Evolutionary conservation across 2,113 vertebrate species (phyloP), one percentile per base, ranked within the genome.

Genomic region (Pseudorasbora parva): DNA sequence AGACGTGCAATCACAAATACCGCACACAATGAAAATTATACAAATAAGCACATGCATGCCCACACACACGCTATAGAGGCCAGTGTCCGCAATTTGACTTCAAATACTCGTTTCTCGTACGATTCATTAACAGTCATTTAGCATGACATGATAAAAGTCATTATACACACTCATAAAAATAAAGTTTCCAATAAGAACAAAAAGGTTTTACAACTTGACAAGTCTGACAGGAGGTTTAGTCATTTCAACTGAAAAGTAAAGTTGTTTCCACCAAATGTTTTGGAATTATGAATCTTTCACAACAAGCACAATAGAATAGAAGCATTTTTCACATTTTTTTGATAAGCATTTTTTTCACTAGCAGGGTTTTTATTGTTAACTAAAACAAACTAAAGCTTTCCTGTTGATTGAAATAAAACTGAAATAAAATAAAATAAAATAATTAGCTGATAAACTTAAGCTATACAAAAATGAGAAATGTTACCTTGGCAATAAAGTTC

Each of bases 1-100:
- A 84, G 82, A 68, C 82, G 23, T 30, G 77, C 77, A 64, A 79
- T 79, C 77, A 64, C 77, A 79, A 62, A 64, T 79, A 79, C 77
- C 77, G 11, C 77, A 79, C 77, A 64, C 77, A 64, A 64, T 79
- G 59, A 79, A 49, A 79, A 79, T 30, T 27, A 64, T 27, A 85
- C 27, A 81, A 60, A 73, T 57, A 73, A 56, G 66, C 43, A 30
- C 56, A 72, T 2, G 14, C 17, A 57, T 64, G 73, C 69, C 73
- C 78, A 68, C 49, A 76, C 71, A 19, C 72, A 73, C 27, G 43
- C 56, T 60, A 27, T 25, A 15, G 17, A 45, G 41, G 69, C 45
- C 15, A 5, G 14, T 37, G 54, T n/a, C 72, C 60, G 43, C 1
- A 6, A 25, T 47, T 60, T 85, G 54, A 45, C 51, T 72, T 27